Evolutionary conservation across 1,140 invertebrate genomes (phyloP), one percentile per base, ranked within the genome.

Genomic region (Scaptomyza pallida): DNA sequence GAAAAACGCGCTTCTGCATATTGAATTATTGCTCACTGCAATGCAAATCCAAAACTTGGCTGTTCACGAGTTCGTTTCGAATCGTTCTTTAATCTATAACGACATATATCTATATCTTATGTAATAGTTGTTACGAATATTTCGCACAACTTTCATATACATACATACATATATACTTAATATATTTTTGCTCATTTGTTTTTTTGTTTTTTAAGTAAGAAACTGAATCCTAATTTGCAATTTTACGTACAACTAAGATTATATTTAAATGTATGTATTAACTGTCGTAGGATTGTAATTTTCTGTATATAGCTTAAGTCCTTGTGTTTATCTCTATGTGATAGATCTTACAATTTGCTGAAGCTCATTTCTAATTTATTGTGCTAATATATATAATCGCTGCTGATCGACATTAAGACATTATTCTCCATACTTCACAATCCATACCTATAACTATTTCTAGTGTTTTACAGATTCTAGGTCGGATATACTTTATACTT

Each of bases 11-110:
- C 75, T 78, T 83, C 71, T 33, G 72, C 35, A 63, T 54, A 44
- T 52, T 19, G 51, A 72, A 55, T 37, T 37, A 71, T 78, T 82
- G 86, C 86, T 89, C 86, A 86, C 62, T 79, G 64, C 70, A 86
- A 88, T 77, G 85, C 72, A 89, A 89, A 80, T 72, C 72, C 76
- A 89, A 85, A 85, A 85, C 80, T 81, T 82, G 86, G 86, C 86
- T 89, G 86, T 89, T 86, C 59, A 82, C 81, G 86, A 86, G 62
- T 89, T 89, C 75, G 78, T 72, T 86, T 86, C 81, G 86, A 89
- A 89, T 86, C 82, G 82, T 89, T 88, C 75, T 78, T 76, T 68
- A 86, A 80, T 68, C 63, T 61, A 56, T 85, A 78, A 75, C 65
- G 75, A 83, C 76, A 79, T 68, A 72, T 61, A 72, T 62, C 50